Evolutionary conservation across 2,888 invertebrate genomes (phyloP).

Genomic region (Netelia melanura): DNA sequence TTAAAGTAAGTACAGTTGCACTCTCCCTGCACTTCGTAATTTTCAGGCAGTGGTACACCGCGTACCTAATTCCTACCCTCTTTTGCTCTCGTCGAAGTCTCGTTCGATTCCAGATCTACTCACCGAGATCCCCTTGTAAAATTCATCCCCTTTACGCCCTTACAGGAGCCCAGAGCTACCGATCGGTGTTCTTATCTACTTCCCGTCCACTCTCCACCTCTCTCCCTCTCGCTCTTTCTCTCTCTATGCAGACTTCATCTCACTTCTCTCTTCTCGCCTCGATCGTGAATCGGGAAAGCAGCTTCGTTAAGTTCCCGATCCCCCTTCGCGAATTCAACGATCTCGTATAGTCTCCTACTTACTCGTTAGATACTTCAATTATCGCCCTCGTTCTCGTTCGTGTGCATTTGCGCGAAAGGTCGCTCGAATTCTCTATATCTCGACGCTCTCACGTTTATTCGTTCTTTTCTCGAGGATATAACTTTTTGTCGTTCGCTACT

Average conservation of each 20-base stretch:
- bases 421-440: neutral
- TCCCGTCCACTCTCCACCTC: neutral
- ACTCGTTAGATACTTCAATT: conserved; percentile 33
- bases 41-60: conserved; percentile 49
- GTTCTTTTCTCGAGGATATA: neutral
- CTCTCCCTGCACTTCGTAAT: conserved; percentile 40
- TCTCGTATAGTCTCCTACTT: conserved; percentile 24
- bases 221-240: neutral
- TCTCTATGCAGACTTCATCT: conserved; percentile 14
- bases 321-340: neutral
- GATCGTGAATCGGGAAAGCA: conserved; percentile 56
- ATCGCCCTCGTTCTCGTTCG: conserved; percentile 4
- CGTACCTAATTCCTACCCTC: conserved; percentile 40
- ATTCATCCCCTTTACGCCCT: conserved; percentile 15
- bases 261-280: conserved; percentile 45
- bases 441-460: neutral
- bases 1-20: neutral
- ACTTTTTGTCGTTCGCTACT: too few species aligned
- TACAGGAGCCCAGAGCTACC: neutral
- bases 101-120: conserved; percentile 42
- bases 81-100: conserved; percentile 29
- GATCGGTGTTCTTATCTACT: neutral
- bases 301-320: conserved; percentile 63
- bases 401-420: neutral
- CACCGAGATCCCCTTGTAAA: conserved; percentile 1